Conservation (phyloP, 92 coral and sea anemone species). For the Zoanthus gigantus region DNA sequence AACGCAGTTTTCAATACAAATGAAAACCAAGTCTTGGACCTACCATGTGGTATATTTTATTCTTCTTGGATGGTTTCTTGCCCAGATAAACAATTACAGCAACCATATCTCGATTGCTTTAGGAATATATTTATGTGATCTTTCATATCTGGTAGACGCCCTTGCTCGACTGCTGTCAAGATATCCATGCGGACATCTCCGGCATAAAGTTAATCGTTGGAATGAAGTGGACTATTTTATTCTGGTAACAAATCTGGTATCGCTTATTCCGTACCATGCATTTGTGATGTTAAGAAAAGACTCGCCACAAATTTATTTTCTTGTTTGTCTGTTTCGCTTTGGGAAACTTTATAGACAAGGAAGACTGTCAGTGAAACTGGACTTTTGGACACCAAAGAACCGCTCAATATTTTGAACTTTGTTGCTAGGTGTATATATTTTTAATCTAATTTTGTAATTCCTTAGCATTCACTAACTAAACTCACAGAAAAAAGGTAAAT, state of each 20-base stretch:
- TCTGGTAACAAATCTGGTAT: constrained; percentile 21
- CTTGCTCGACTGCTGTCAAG: constrained; percentile 45
- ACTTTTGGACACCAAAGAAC: constrained; percentile 10
- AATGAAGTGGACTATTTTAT: constrained; percentile 12
- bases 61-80: constrained; percentile 60
- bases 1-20: not conserved
- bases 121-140: constrained; percentile 62
- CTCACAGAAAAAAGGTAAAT: too few species aligned
- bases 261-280: constrained; percentile 62
- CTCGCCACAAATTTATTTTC: constrained; percentile 48
- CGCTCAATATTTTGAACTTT: not conserved
- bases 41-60: constrained; percentile 45
- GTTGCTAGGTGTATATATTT: too few species aligned
- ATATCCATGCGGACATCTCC: not conserved
- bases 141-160: constrained; percentile 57
- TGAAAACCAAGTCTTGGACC: constrained; percentile 54
- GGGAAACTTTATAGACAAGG: constrained; percentile 50
- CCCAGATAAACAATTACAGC: constrained; percentile 48
- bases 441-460: too few species aligned
- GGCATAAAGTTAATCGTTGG: not conserved
- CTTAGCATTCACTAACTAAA: too few species aligned
- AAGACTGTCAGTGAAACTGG: constrained; percentile 15
- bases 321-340: constrained; percentile 51
- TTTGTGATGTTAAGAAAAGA: constrained; percentile 49
- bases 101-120: constrained; percentile 48